Evolutionary conservation across 2,113 vertebrate species (phyloP).

Genomic region (Heterotilapia buettikoferi): DNA sequence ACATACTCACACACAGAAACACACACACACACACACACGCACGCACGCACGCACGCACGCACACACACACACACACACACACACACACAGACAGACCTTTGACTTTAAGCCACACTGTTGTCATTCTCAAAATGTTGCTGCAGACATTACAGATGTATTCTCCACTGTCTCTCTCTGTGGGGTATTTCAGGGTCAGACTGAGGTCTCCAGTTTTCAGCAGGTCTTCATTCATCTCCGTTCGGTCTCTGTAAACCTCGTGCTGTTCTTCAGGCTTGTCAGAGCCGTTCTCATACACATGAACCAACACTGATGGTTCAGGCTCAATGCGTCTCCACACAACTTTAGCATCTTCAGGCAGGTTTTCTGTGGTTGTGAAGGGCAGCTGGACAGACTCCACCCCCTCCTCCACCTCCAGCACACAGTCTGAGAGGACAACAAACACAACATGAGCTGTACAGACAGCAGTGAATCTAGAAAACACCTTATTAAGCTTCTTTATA

Average conservation of each 20-base stretch:
- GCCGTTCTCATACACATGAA: rapidly evolving
- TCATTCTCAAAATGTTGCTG: too few relatives aligned
- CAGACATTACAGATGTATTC: rapidly evolving
- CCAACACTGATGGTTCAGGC: neutral
- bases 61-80: too few relatives aligned
- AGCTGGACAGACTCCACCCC: rapidly evolving
- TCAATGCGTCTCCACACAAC: rapidly evolving
- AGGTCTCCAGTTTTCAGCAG: rapidly evolving
- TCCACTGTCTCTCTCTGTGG: rapidly evolving
- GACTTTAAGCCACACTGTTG: too few relatives aligned
- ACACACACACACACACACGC: too few relatives aligned
- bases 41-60: too few relatives aligned
- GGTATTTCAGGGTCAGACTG: rapidly evolving
- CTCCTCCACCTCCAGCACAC: rapidly evolving
- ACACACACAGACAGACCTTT: too few relatives aligned
- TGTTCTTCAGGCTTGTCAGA: rapidly evolving
- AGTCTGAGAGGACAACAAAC: neutral
- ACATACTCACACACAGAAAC: too few relatives aligned
- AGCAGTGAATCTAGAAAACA: neutral
- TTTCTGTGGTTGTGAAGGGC: rapidly evolving
- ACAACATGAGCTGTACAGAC: neutral
- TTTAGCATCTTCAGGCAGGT: rapidly evolving
- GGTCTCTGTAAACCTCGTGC: rapidly evolving
- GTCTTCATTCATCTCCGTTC: rapidly evolving
- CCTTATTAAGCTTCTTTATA: rapidly evolving